Evolutionary conservation across 2,888 invertebrate species (phyloP).

Genomic region (Yponomeuta evonymella): DNA sequence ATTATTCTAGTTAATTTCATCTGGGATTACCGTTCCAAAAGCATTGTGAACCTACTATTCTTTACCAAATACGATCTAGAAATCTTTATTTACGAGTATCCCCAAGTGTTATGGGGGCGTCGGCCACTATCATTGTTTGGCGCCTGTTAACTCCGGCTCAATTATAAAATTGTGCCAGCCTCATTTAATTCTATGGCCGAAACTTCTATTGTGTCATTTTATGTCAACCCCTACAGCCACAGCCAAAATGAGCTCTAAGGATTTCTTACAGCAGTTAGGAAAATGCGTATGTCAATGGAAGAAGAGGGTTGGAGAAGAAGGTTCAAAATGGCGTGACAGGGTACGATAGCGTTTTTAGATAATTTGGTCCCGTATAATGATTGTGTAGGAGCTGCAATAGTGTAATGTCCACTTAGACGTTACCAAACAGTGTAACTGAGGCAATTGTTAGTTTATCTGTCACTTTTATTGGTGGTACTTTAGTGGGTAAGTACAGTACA

Average conservation of each 20-base stretch:
- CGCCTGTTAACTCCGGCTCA: slow-evolving; percentile 31
- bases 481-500: neutral
- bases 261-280: neutral
- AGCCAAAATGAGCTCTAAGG: neutral
- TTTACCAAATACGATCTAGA: slow-evolving; percentile 18
- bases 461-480: neutral
- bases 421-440: neutral
- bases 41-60: slow-evolving; percentile 24
- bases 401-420: neutral
- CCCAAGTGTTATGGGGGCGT: slow-evolving; percentile 18
- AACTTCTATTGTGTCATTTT: slow-evolving; percentile 19
- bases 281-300: neutral
- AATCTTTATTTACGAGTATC: slow-evolving; percentile 22
- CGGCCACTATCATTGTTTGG: slow-evolving; percentile 32
- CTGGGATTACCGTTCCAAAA: neutral
- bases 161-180: slow-evolving; percentile 30
- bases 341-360: neutral
- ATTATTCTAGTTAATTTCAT: neutral
- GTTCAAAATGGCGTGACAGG: neutral
- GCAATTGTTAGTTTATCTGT: neutral
- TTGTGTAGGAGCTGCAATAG: slow-evolving; percentile 2
- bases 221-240: neutral
- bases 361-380: slow-evolving; percentile 4
- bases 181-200: slow-evolving; percentile 30
- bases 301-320: neutral